Conservation (phyloP, 35 echinoderm and acorn worm species). For the Patiria miniata region DNA sequence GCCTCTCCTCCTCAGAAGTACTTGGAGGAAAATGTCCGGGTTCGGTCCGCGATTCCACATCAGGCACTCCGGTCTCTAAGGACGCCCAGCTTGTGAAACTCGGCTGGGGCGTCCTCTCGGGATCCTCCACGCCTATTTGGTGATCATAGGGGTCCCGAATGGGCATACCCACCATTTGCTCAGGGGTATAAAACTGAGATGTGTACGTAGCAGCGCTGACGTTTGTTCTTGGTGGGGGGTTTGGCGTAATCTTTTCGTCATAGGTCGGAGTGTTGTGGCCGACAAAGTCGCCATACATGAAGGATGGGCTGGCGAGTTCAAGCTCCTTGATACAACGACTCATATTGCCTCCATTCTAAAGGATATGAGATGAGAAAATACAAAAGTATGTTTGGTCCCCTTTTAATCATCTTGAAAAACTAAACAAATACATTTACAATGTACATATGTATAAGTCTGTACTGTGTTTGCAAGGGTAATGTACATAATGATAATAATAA, state of each 20-base stretch:
- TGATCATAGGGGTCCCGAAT: background rate
- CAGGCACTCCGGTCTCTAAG: background rate
- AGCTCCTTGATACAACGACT: background rate
- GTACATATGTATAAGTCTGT: no score
- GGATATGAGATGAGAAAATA: background rate
- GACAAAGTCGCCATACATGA: conserved; percentile 8
- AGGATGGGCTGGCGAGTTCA: background rate
- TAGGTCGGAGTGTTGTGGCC: background rate
- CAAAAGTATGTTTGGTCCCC: no score
- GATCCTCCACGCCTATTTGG: background rate
- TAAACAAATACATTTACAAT: no score
- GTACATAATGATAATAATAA: no score
- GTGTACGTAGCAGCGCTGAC: background rate
- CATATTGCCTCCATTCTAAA: conserved; percentile 22
- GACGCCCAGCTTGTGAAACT: conserved; percentile 10
- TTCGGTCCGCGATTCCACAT: background rate
- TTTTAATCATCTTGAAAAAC: no score
- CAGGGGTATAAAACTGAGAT: no score
- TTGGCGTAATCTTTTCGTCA: background rate
- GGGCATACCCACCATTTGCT: no score
- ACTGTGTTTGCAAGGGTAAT: no score
- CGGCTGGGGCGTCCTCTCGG: background rate
- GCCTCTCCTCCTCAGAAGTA: background rate
- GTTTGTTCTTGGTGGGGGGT: background rate
- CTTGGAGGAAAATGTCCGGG: background rate